These are phyloP conservation scores for Cotesia chilonis DNA, from an alignment of 1,140 invertebrate species.

Conservation along the genomic window DNA sequence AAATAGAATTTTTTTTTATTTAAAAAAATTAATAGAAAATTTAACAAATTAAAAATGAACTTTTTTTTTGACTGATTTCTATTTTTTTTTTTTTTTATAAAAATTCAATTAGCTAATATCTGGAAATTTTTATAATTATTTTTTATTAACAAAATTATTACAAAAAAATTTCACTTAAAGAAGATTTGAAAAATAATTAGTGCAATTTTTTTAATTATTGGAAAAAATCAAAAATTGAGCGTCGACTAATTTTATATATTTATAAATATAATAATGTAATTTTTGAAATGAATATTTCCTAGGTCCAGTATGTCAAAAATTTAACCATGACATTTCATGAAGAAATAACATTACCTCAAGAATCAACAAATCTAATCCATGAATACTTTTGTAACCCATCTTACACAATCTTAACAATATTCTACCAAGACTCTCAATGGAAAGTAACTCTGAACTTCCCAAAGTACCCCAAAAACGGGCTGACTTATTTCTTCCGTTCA, in stretches of 20 bases:
- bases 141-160: too few species aligned
- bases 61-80: too few species aligned
- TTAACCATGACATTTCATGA: conserved; percentile 71
- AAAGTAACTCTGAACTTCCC: conserved; percentile 68
- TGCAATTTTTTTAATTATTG: neutral
- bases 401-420: conserved; percentile 70
- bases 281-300: neutral
- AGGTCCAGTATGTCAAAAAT: conserved; percentile 68
- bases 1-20: neutral
- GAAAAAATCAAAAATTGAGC: neutral
- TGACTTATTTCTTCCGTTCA: conserved; percentile 74
- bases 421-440: conserved; percentile 67
- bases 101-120: too few species aligned
- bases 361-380: conserved; percentile 66
- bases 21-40: neutral
- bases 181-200: too few species aligned
- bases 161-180: too few species aligned
- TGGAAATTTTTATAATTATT: too few species aligned
- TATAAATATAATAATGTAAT: too few species aligned
- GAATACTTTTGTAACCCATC: conserved; percentile 71
- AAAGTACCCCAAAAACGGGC: conserved; percentile 65
- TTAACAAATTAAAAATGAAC: too few species aligned
- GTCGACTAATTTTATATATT: too few species aligned
- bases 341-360: conserved; percentile 71
- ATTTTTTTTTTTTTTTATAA: too few species aligned